A percentile compares a stretch with the other conserved stretches of the same genome.
phyloP scores from a whole-genome alignment of 1,140 invertebrate genomes.

The Leptinotarsa undecemlineata region DNA sequence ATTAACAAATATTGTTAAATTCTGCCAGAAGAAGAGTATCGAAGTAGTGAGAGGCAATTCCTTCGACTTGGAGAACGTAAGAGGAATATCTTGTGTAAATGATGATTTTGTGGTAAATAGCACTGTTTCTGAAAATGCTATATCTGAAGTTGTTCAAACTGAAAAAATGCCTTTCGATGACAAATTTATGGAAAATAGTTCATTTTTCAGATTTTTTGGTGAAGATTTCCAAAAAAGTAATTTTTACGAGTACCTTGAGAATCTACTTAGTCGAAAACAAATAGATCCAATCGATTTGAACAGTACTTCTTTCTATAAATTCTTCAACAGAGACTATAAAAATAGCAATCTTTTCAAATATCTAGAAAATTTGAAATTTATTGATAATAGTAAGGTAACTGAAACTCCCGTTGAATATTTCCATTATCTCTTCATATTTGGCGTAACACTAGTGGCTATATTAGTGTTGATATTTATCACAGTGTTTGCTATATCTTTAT shows the following conservation, averaged over 20 bases:
- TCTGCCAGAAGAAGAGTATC: background rate
- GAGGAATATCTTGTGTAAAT: background rate
- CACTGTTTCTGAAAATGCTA: too few species aligned
- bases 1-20: background rate
- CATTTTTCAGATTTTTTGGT: background rate
- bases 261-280: background rate
- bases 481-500: background rate
- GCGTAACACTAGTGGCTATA: background rate
- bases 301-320: background rate
- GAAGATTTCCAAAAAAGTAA: background rate
- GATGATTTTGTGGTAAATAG: background rate
- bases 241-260: background rate
- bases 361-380: background rate
- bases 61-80: background rate
- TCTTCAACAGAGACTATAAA: background rate
- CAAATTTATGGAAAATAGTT: background rate
- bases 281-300: background rate
- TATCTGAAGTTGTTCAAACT: background rate
- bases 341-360: background rate
- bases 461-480: background rate
- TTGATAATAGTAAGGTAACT: background rate
- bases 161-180: too few species aligned
- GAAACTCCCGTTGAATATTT: background rate
- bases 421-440: background rate
- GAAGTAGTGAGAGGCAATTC: background rate